Evolutionary conservation across 2,888 invertebrate genomes (phyloP).

Genomic region (Patella depressa): DNA sequence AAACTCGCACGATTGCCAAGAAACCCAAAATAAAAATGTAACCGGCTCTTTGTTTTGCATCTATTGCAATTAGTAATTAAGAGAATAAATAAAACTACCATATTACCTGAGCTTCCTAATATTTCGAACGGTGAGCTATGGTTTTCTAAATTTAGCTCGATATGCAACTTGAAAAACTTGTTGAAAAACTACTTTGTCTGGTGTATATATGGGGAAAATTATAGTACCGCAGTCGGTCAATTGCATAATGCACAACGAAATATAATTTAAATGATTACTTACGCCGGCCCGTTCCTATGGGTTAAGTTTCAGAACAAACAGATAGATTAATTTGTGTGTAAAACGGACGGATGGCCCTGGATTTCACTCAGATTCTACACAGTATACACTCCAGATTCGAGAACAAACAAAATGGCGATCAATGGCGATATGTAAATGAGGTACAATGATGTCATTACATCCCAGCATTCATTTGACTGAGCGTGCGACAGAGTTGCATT

Average conservation of each 20-base stretch:
- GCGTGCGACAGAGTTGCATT: background rate
- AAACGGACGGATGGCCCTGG: conserved; percentile 52
- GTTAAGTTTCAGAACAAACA: conserved; percentile 54
- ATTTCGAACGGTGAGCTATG: too few relatives aligned
- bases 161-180: too few relatives aligned
- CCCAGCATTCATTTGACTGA: conserved; percentile 51
- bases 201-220: background rate
- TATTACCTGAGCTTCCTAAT: too few relatives aligned
- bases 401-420: conserved; percentile 64
- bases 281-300: conserved; percentile 69
- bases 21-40: too few relatives aligned
- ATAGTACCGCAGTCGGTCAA: background rate
- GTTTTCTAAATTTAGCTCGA: too few relatives aligned
- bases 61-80: too few relatives aligned
- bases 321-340: conserved; percentile 53
- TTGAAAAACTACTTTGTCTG: conserved; percentile 4
- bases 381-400: conserved; percentile 39
- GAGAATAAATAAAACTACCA: too few relatives aligned
- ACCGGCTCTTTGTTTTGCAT: too few relatives aligned
- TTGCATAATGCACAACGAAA: conserved; percentile 2
- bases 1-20: too few relatives aligned
- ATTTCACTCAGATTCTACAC: conserved; percentile 53
- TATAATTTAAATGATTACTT: conserved; percentile 46
- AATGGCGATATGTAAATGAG: conserved; percentile 63
- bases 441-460: conserved; percentile 56